phyloP scores from a whole-genome alignment of 2,888 invertebrate genomes.

The Trisateles emortualis region DNA sequence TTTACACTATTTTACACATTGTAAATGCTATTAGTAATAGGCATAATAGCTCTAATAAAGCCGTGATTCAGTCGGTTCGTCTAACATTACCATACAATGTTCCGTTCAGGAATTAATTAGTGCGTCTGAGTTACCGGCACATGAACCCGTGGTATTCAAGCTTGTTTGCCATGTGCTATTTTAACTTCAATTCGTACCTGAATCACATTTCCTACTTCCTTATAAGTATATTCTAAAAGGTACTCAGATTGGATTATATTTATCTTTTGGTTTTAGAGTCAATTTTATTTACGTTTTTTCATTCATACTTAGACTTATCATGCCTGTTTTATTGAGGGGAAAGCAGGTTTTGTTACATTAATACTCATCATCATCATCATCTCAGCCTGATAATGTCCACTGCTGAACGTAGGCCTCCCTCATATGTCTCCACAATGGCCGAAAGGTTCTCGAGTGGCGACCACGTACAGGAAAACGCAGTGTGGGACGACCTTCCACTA shows the following conservation, averaged over 20 bases:
- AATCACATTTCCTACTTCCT: conserved; percentile 46
- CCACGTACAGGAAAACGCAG: too few relatives aligned
- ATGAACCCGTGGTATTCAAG: conserved; percentile 58
- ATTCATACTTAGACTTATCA: too few relatives aligned
- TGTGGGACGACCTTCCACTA: too few relatives aligned
- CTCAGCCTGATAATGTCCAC: too few relatives aligned
- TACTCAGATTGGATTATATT: not conserved
- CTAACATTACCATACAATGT: conserved; percentile 55
- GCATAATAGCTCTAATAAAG: conserved; percentile 48
- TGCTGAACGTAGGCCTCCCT: too few relatives aligned
- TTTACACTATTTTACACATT: conserved; percentile 1
- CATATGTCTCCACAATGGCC: too few relatives aligned
- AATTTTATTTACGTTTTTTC: too few relatives aligned
- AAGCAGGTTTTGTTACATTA: too few relatives aligned
- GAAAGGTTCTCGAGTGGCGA: too few relatives aligned
- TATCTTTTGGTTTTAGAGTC: too few relatives aligned
- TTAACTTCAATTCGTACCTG: conserved; percentile 49
- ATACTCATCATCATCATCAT: too few relatives aligned
- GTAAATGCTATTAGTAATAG: not conserved
- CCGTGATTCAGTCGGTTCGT: conserved; percentile 48
- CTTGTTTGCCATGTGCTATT: conserved; percentile 49
- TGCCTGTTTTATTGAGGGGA: too few relatives aligned
- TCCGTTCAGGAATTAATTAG: conserved; percentile 72
- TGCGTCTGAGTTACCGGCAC: conserved; percentile 57
- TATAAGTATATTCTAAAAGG: conserved; percentile 12